Conservation (phyloP, 2,797 vertebrate species). For the Pristis pectinata region DNA sequence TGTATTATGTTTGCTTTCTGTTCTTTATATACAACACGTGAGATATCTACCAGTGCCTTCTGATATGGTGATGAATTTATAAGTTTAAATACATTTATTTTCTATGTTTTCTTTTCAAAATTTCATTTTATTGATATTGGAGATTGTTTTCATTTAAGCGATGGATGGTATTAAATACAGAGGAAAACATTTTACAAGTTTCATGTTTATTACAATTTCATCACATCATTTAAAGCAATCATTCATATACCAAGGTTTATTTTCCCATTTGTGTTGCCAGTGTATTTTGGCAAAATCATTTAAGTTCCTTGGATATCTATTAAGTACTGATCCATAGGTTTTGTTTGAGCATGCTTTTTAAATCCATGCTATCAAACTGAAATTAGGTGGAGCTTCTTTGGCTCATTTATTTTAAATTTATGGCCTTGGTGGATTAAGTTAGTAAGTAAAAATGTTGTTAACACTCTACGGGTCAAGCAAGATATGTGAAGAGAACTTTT, state of each 20-base stretch:
- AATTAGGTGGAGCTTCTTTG: not conserved
- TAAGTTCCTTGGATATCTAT: not conserved
- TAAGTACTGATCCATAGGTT: not conserved
- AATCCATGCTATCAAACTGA: not conserved
- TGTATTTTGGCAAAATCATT: not conserved
- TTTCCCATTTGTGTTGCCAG: not conserved
- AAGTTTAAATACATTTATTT: not conserved
- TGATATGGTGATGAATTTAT: not conserved
- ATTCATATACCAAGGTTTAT: not conserved
- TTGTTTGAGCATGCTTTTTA: not conserved
- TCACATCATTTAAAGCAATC: not conserved
- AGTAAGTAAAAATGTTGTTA: not conserved
- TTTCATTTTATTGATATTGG: not conserved
- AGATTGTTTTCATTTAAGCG: not conserved
- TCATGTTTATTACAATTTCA: not conserved
- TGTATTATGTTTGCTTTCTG: not conserved
- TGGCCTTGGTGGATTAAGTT: not conserved
- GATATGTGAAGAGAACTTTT: no score
- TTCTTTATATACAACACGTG: not conserved
- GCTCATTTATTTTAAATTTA: constrained; percentile 10
- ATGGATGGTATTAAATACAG: not conserved
- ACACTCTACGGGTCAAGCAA: no score
- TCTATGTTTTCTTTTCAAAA: not conserved
- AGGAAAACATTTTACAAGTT: not conserved
- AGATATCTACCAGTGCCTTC: not conserved